Conservation (phyloP, 2,797 vertebrate genomes). For the Onychomys leucogaster region DNA sequence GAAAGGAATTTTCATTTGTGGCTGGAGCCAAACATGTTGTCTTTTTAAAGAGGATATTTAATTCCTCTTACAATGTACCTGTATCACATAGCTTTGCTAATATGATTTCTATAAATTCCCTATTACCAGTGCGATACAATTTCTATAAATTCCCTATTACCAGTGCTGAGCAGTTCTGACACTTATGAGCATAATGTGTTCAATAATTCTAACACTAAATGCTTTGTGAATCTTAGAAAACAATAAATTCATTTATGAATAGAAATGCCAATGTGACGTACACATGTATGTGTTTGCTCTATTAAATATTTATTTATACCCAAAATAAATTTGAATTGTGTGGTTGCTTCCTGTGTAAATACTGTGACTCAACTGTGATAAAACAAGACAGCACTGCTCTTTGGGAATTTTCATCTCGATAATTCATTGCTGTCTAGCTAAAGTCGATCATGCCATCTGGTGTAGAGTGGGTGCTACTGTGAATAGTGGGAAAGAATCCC, state of each 20-base stretch:
- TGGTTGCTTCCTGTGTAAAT: background rate
- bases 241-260: background rate
- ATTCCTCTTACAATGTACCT: background rate
- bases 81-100: background rate
- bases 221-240: background rate
- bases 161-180: background rate
- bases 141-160: background rate
- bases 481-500: background rate
- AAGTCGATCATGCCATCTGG: slow-evolving; percentile 27
- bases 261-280: background rate
- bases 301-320: background rate
- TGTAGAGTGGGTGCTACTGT: background rate
- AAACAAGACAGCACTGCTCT: background rate
- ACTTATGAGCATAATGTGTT: background rate
- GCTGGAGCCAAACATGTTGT: background rate
- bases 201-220: background rate
- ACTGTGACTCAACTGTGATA: background rate
- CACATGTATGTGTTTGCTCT: background rate
- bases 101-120: background rate
- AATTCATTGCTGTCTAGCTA: background rate
- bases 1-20: background rate
- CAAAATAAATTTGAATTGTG: background rate
- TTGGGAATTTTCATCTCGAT: background rate
- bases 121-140: too few relatives aligned
- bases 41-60: background rate